Conservation (phyloP, 2,797 vertebrate species). For the Alcedo quadribrachys region DNA sequence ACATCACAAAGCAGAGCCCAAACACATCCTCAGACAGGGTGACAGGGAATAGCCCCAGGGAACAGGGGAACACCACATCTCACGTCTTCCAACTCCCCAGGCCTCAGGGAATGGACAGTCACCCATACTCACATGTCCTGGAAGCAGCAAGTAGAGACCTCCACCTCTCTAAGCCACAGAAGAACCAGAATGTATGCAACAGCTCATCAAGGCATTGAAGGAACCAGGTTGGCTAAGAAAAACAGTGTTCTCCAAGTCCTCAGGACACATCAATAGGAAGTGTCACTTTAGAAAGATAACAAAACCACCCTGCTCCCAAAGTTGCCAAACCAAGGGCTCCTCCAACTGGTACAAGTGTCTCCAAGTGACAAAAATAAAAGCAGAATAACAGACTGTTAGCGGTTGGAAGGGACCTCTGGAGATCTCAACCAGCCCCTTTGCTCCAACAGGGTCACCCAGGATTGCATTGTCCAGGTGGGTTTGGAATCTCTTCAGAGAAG, state of each 20-base stretch:
- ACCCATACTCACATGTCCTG: background rate
- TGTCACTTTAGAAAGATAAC: background rate
- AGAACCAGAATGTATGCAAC: background rate
- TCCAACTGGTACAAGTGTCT: background rate
- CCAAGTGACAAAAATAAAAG: background rate
- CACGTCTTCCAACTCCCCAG: background rate
- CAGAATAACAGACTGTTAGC: background rate
- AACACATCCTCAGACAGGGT: slow-evolving; percentile 9
- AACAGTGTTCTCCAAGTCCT: background rate
- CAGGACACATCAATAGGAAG: background rate
- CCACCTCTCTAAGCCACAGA: background rate
- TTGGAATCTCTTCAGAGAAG: background rate
- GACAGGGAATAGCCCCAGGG: background rate
- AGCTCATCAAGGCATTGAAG: background rate
- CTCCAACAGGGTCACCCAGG: background rate
- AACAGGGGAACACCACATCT: background rate
- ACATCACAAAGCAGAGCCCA: slow-evolving; percentile 62
- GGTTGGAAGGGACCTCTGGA: background rate
- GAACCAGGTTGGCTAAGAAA: background rate
- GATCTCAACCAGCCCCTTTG: background rate
- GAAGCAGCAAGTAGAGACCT: background rate
- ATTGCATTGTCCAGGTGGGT: background rate
- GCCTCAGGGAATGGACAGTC: background rate
- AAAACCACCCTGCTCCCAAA: background rate
- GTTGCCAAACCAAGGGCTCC: background rate